Evolutionary conservation across 1,140 invertebrate species (phyloP), one percentile per base, ranked within the genome.

Genomic region (Nylanderia fulva): DNA sequence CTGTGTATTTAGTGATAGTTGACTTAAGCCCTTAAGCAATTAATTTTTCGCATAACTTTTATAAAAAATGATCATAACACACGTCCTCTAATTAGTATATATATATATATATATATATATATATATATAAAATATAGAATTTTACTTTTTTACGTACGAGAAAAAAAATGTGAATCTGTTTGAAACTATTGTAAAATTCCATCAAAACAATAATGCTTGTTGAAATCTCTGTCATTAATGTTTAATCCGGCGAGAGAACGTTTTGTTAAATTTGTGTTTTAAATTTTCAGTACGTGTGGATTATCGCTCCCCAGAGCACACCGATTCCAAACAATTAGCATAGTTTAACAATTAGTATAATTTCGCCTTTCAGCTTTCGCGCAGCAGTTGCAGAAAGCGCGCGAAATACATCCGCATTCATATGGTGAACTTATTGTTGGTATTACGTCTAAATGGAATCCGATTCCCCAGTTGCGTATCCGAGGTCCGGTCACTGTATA

Each of bases 361-460:
- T 68, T 52, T 29, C 13, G n/a, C 24, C 24, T 52, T 54, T 36
- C 9, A 68, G 61, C 9, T 68, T 66, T 48, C 21, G 60, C 21
- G 60, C 42, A 64, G 5, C 8, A 13, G n/a, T 58, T 71, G 66
- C 66, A 18, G 27, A 48, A 15, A 33, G 39, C 8, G 39, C 8
- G n/a, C 27, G 29, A 77, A n/a, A 66, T 3, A 2, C 21, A 27
- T 68, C 58, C 52, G 52, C n/a, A 13, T 39, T 69, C 18, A 21
- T n/a, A n/a, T 4, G 6, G 1, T 36, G 24, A 29, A 27, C 39
- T 82, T 45, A 24, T 27, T 71, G 42, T 21, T 75, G 68, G 54
- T 84, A 54, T 71, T 87, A 80, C 42, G 83, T 85, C 69, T 79
- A 74, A 48, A 48, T 69, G 74, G 60, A 11, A 11, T 24, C 29